Base-by-base conservation (phyloP, 2,888 invertebrate genomes). In the Drosophila putrida region DNA sequence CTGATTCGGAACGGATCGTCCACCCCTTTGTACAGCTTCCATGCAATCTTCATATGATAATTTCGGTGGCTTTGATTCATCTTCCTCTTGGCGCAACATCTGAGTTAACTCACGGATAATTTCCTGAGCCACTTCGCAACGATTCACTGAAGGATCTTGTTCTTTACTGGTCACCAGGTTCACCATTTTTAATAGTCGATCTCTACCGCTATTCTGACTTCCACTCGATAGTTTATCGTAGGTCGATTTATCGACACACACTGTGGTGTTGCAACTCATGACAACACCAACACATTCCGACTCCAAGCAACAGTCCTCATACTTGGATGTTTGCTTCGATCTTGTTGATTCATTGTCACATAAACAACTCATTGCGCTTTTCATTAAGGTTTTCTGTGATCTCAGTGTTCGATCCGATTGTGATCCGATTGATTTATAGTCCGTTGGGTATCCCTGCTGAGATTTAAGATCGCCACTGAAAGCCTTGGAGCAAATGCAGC, bases 21-120 rank as follows among this genome's bases (percentile, higher is more conserved):
- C 36, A 9, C 57, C 38, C 0, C 31, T 4, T 36, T n/a, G 0
- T 8, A 71, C 77, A 4, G 69, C 54, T 15, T 70, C 41, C 31
- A 88, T 75, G 50, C 83, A 83, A 4, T 86, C 79, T 9, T 83
- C 69, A 11, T 63, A 75, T 0, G 54, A 27, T 6, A 55, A 20
- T 0, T 39, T 27, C 0, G 39, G 44, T 4, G 49, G 44, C 4
- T 38, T 20, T 0, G 36, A 50, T 3, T 39, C 6, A 13, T 76
- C 72, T 5, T 46, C 60, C 5, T 83, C 84, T 8, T 39, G 15
- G 10, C 77, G 69, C 8, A 88, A 38, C 46, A 85, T 33, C 0
- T 54, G 3, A 0, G 80, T 75, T 1, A 85, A 9, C 13, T 85
- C 85, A 5, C 64, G 61, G 10, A 89, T 74, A 3, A 88, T 58